Conservation (phyloP, 2,113 vertebrate genomes). For the Podarcis muralis region DNA sequence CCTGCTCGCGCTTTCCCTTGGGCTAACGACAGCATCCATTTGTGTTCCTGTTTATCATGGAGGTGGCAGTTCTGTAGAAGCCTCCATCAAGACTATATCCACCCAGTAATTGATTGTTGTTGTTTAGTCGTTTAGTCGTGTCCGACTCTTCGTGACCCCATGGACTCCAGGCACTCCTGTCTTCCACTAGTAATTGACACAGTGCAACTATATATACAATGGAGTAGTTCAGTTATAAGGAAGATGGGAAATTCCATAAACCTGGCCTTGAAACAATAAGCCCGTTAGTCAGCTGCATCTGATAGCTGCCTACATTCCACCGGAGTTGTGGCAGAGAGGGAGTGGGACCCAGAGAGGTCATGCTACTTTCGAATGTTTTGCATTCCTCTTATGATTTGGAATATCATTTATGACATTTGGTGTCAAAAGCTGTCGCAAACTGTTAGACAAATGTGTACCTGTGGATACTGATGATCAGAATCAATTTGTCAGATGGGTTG, state of each 20-base stretch:
- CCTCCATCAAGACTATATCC: slow-evolving; percentile 41
- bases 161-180: too few relatives aligned
- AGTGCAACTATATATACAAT: slow-evolving; percentile 7
- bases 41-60: slow-evolving; percentile 32
- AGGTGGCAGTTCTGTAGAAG: slow-evolving; percentile 46
- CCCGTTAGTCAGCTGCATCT: slow-evolving; percentile 40
- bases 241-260: slow-evolving; percentile 7
- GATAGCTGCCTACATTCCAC: background rate
- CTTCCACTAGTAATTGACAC: background rate
- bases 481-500: background rate
- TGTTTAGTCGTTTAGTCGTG: too few relatives aligned
- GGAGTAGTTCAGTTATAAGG: slow-evolving; percentile 27
- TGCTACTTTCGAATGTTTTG: background rate
- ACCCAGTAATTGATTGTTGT: background rate
- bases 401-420: background rate
- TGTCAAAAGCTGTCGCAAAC: slow-evolving; percentile 24
- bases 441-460: background rate
- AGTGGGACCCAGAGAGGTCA: background rate
- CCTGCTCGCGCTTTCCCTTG: slow-evolving; percentile 27
- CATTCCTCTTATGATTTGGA: slow-evolving; percentile 8
- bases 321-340: background rate
- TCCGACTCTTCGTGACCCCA: too few relatives aligned
- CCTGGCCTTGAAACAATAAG: slow-evolving; percentile 52
- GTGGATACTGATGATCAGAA: slow-evolving; percentile 16
- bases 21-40: slow-evolving; percentile 40